These are phyloP conservation scores for Hystrix cristata DNA, from an alignment of 2,113 vertebrate genomes.

Conservation along the genomic window DNA sequence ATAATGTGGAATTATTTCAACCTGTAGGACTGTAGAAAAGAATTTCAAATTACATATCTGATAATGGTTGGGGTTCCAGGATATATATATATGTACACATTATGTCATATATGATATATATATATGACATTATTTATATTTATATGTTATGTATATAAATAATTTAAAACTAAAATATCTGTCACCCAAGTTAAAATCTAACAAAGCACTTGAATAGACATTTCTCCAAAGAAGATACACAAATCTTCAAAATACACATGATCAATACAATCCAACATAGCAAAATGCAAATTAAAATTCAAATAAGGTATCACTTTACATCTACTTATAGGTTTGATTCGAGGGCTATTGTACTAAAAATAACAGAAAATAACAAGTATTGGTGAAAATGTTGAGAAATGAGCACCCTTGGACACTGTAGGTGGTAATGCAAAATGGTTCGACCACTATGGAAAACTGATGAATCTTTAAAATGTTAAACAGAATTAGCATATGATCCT, in stretches of 20 bases:
- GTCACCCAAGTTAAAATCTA: neutral
- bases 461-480: neutral
- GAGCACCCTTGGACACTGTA: neutral
- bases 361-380: neutral
- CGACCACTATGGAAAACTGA: neutral
- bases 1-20: neutral
- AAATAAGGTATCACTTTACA: neutral
- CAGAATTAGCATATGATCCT: neutral
- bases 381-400: neutral
- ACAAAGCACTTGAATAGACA: neutral
- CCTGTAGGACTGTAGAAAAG: neutral
- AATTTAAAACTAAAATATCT: neutral
- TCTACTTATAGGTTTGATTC: neutral
- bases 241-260: neutral
- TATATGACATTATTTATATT: too few relatives aligned
- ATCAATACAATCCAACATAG: neutral
- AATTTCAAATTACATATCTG: neutral
- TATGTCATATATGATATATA: too few relatives aligned
- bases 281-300: neutral
- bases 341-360: neutral
- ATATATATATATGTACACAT: neutral
- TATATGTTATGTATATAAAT: too few relatives aligned
- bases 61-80: neutral
- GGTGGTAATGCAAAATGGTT: neutral
- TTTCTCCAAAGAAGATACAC: neutral